These are phyloP conservation scores for Mechanitis messenoides DNA, from an alignment of 2,888 invertebrate species.

Conservation along the genomic window DNA sequence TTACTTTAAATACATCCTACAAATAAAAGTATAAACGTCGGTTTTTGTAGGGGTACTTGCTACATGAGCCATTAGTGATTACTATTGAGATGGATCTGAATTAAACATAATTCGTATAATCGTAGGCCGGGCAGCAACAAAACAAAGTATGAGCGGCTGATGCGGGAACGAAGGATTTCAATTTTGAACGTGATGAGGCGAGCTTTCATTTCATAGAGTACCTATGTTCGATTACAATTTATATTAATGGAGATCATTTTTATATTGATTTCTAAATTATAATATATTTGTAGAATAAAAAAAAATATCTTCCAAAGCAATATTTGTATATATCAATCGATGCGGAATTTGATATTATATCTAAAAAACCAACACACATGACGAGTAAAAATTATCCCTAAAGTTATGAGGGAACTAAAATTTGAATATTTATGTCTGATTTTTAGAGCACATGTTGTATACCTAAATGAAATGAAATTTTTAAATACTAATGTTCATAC, in stretches of 20 bases:
- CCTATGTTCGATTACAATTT: conserved; percentile 28
- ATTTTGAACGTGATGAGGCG: conserved; percentile 76
- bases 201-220: conserved; percentile 63
- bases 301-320: no score
- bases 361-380: no score
- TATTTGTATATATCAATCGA: no score
- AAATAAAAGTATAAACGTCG: conserved; percentile 9
- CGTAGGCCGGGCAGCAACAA: conserved; percentile 68
- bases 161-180: conserved; percentile 72
- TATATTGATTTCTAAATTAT: background rate
- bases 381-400: no score
- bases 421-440: no score
- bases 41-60: conserved; percentile 22
- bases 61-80: conserved; percentile 41
- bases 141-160: conserved; percentile 70
- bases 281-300: no score
- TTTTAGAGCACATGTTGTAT: no score
- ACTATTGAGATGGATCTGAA: conserved; percentile 70
- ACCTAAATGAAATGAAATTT: no score
- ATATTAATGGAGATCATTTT: background rate
- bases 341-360: no score
- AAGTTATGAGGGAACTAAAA: no score
- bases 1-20: conserved; percentile 1
- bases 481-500: no score
- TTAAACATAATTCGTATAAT: conserved; percentile 76